phyloP scores from a whole-genome alignment of 2,888 invertebrate genomes.

The Clusia tigrina region DNA sequence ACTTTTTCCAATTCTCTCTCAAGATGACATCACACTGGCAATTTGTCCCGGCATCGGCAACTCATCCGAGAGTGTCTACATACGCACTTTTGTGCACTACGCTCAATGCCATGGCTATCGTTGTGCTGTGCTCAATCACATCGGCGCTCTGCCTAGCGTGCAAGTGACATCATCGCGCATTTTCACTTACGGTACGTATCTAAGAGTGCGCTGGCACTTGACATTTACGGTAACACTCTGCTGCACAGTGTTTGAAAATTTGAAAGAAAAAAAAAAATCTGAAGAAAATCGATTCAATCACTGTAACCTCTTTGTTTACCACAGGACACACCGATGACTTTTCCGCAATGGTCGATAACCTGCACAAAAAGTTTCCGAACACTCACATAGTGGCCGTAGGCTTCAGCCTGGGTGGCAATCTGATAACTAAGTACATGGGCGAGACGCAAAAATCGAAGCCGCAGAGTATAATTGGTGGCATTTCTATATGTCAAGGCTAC shows the following conservation, averaged over 20 bases:
- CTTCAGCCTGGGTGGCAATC: slow-evolving; percentile 93
- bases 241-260: neutral
- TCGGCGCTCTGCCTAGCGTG: slow-evolving; percentile 83
- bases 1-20: slow-evolving; percentile 43
- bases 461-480: slow-evolving; percentile 81
- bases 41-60: slow-evolving; percentile 94
- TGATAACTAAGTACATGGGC: slow-evolving; percentile 92
- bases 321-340: slow-evolving; percentile 90
- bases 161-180: slow-evolving; percentile 87
- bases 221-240: neutral
- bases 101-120: slow-evolving; percentile 91
- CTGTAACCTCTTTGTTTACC: slow-evolving; percentile 35
- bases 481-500: slow-evolving; percentile 95
- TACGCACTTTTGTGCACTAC: slow-evolving; percentile 90
- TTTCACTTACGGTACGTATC: slow-evolving; percentile 90
- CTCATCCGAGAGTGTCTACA: slow-evolving; percentile 93
- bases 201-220: too few species aligned
- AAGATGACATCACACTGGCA: slow-evolving; percentile 87
- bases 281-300: slow-evolving; percentile 1
- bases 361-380: slow-evolving; percentile 76
- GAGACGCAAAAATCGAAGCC: slow-evolving; percentile 73
- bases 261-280: neutral
- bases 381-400: slow-evolving; percentile 86
- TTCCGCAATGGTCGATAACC: slow-evolving; percentile 80
- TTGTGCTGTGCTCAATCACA: slow-evolving; percentile 92